phyloP scores from a whole-genome alignment of 2,113 vertebrate species.

The Mormoops blainvillei region DNA sequence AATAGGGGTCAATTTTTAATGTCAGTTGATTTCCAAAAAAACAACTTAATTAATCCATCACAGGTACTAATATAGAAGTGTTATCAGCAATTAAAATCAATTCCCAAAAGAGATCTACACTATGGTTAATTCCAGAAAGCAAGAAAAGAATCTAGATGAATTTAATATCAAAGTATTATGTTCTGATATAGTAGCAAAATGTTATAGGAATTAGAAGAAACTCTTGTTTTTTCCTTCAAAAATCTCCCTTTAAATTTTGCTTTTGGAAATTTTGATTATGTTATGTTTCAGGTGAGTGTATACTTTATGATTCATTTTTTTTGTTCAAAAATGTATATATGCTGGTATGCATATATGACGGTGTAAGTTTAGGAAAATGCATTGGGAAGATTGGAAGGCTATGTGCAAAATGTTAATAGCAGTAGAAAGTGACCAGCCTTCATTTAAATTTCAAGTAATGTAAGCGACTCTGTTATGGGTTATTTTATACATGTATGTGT shows the following conservation, averaged over 20 bases:
- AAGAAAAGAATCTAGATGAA: background rate
- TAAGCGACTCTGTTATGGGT: background rate
- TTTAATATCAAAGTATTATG: background rate
- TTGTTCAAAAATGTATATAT: background rate
- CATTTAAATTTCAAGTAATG: conserved; percentile 2
- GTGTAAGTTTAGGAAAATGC: background rate
- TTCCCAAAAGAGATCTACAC: background rate
- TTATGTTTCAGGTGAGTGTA: background rate
- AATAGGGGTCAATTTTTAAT: background rate
- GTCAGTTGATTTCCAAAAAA: background rate
- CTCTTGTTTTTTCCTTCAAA: background rate
- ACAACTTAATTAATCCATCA: background rate
- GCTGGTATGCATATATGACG: background rate
- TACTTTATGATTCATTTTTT: background rate
- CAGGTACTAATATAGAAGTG: background rate
- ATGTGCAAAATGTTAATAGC: background rate
- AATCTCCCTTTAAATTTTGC: background rate
- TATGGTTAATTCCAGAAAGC: background rate
- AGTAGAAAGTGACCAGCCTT: background rate
- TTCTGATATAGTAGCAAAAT: background rate
- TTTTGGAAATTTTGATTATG: background rate
- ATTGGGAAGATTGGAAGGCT: background rate
- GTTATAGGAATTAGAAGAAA: background rate
- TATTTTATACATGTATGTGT: background rate
- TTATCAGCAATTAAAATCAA: background rate